phyloP scores from a whole-genome alignment of 2,888 invertebrate species.

The Crematogaster levior region DNA sequence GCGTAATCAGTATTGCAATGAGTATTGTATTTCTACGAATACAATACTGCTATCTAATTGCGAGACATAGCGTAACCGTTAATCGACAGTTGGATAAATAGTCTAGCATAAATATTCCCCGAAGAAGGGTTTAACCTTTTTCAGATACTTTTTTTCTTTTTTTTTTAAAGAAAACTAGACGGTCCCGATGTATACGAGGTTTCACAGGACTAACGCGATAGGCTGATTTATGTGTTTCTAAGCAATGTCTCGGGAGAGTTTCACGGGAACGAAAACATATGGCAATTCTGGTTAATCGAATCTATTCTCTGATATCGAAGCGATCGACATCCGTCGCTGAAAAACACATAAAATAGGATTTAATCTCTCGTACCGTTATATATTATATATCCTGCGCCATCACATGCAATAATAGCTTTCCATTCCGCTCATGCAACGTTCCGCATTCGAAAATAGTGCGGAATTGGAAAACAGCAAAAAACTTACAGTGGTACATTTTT shows the following conservation, averaged over 20 bases:
- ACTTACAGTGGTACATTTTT: slow-evolving; percentile 18
- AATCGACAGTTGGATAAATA: slow-evolving; percentile 52
- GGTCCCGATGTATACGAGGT: slow-evolving; percentile 53
- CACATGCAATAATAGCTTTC: slow-evolving; percentile 17
- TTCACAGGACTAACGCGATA: slow-evolving; percentile 51
- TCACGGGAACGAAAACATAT: slow-evolving; percentile 51
- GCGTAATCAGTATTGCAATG: not conserved
- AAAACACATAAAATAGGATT: slow-evolving; percentile 21
- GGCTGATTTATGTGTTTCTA: slow-evolving; percentile 68
- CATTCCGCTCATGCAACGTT: slow-evolving; percentile 3
- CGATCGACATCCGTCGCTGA: slow-evolving; percentile 60
- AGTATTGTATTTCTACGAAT: not conserved
- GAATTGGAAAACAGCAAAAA: slow-evolving; percentile 16
- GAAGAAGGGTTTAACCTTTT: slow-evolving; percentile 8
- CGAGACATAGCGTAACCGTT: slow-evolving; percentile 51
- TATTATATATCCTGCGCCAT: slow-evolving; percentile 1
- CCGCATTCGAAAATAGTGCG: slow-evolving; percentile 22
- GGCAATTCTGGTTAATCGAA: slow-evolving; percentile 61
- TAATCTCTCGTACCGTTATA: slow-evolving; percentile 16
- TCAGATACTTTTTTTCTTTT: not conserved
- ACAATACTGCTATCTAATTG: too few relatives aligned
- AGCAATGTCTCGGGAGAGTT: slow-evolving; percentile 49
- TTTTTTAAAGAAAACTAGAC: slow-evolving; percentile 27
- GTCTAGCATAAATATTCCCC: slow-evolving; percentile 53
- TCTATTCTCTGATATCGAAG: slow-evolving; percentile 52